Base-by-base conservation (phyloP, 2,113 vertebrate genomes). In the Tupaia chinensis region DNA sequence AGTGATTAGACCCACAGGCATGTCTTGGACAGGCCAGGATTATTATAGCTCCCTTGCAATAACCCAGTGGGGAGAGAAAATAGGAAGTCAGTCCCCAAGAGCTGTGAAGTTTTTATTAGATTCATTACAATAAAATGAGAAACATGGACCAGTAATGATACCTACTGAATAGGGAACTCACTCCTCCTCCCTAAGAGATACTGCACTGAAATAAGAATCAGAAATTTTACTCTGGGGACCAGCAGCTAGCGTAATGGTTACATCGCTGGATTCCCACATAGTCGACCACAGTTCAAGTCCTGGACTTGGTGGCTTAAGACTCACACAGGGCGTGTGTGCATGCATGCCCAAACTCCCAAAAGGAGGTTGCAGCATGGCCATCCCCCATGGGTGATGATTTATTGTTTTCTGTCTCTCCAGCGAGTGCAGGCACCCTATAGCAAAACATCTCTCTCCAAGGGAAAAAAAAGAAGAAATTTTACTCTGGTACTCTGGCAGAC, bases 111-210 rank as follows among this genome's bases (percentile, higher is more conserved):
- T 80, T 80, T 66, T 82, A 53, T 72, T 90, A 86, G n/a, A 81
- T 82, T 86, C 16, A 54, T 81, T 95, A 58, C 11, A 93, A 25
- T 4, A 29, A 58, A 82, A 77, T 93, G 74, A 76, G 87, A 70
- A 70, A 58, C 19, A 65, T 70, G 68, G 60, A 60, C 44, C 25
- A 82, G 73, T 78, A 78, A 82, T 17, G 19, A 14, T 20, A 89
- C 9, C 32, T 87, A 82, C 74, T 27, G 65, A 72, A 78, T 19
- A 78, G 87, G 19, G 23, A 73, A 58, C 1, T 29, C 69, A 5
- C 6, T 13, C 29, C 5, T 69, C n/a, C 65, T 72, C 20, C 15
- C 13, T 63, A 29, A 66, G 60, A 90, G 54, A 74, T 23, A 29
- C 25, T 58, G 34, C 20, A 25, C 11, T 56, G n/a, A 27, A 54